Conservation (phyloP, 2,113 vertebrate species). For the Antechinus stuartii region DNA sequence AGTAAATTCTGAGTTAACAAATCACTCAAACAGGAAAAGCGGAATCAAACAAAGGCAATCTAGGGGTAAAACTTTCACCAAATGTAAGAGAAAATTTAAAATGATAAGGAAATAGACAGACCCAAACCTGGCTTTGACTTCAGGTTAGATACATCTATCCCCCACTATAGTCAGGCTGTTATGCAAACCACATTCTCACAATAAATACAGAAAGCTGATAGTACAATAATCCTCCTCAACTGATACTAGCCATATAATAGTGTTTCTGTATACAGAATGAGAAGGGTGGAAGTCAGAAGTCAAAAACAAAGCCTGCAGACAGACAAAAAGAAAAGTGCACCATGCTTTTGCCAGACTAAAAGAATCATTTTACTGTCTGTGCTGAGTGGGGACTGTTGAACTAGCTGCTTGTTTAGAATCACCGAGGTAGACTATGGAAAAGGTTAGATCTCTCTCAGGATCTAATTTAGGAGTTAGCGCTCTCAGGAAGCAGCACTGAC, state of each 20-base stretch:
- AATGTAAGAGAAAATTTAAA: background rate
- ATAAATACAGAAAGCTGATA: background rate
- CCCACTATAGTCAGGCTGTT: background rate
- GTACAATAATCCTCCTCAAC: background rate
- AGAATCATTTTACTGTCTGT: background rate
- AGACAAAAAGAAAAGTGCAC: background rate
- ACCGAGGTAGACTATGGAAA: background rate
- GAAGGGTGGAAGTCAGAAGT: background rate
- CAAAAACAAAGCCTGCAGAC: background rate
- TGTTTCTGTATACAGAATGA: background rate
- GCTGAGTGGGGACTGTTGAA: background rate
- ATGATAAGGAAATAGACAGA: background rate
- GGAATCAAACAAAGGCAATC: fast-evolving
- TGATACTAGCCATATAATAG: background rate
- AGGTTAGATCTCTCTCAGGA: background rate
- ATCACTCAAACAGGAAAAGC: background rate
- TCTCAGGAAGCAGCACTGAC: background rate
- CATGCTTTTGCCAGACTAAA: slow-evolving; percentile 5
- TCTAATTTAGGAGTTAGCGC: too few relatives aligned
- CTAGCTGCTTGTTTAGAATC: background rate
- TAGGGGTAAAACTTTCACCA: fast-evolving
- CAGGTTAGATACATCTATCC: background rate
- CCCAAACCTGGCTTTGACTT: background rate
- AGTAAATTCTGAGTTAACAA: background rate
- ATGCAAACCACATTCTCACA: fast-evolving